Base-by-base conservation (phyloP, 2,888 invertebrate genomes). In the Drosophila mercatorum region DNA sequence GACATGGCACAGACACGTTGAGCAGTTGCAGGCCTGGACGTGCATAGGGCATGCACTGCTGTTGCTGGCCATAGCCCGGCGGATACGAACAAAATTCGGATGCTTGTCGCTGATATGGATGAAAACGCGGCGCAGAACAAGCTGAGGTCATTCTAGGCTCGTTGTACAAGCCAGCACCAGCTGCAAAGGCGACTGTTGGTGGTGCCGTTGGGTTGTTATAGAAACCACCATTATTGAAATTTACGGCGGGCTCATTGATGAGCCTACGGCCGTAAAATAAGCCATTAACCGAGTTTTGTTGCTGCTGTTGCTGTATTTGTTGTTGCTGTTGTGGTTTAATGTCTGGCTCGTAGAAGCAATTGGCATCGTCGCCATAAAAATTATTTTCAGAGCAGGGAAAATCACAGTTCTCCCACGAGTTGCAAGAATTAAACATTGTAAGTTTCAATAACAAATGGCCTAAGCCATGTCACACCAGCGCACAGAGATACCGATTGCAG, bases 1-100 rank as follows among this genome's bases (percentile, higher is more conserved):
- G 93, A 78, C 95, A 95, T 0, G 95, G 95, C 28, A 82, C 76
- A 0, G 83, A 63, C 47, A 83, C 65, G 3, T 72, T 72, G 7
- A 76, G 58, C 31, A 75, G 38, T 17, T 57, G 55, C 44, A 65
- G 11, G 22, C 59, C 63, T 3, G 75, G 36, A 5, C 62, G 67
- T 28, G 66, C 47, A 62, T 67, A 78, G 11, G 64, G 56, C 14
- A 68, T 49, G n/a, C 34, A 28, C 60, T 57, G 31, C 43, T 55
- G 31, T 40, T 55, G 68, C n/a, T 55, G 68, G 4, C 22, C 43
- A 28, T 62, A 68, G n/a, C 55, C 51, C 7, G 59, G 1, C 7
- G 70, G 17, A 52, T 49, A 77, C 3, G 72, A 70, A 2, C 59
- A 49, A 57, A 53, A 72, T 22, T 73, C 61, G 1, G 49, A 12